A percentile compares a stretch with the other conserved stretches of the same genome.
These are phyloP conservation scores for Lamprologus tigripictilis DNA, from an alignment of 2,113 vertebrate genomes.

Conservation along the genomic window DNA sequence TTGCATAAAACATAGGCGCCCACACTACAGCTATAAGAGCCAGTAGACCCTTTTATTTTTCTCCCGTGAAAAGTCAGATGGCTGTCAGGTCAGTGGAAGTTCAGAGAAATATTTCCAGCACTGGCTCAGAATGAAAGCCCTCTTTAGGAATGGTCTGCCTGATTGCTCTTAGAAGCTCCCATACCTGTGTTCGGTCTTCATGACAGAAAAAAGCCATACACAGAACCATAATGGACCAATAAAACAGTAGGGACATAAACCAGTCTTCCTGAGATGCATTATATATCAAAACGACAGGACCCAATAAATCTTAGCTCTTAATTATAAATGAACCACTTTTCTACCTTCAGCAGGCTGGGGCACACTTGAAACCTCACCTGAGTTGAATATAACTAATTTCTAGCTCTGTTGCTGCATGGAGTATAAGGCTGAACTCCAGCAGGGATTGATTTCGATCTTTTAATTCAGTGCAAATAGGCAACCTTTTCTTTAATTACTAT, in stretches of 20 bases:
- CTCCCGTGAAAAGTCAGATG: not conserved
- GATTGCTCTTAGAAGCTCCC: not conserved
- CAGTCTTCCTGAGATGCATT: conserved; percentile 30
- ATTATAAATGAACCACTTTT: conserved; percentile 42
- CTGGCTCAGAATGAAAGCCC: not conserved
- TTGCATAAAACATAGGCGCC: not conserved
- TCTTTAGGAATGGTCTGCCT: not conserved
- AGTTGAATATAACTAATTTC: not conserved
- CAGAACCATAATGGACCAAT: conserved; percentile 20
- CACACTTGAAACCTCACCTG: conserved; percentile 4
- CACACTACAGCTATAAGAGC: not conserved
- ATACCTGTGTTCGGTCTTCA: not conserved
- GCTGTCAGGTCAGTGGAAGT: not conserved
- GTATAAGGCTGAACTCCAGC: not conserved
- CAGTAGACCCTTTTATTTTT: not conserved
- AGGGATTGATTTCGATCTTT: not conserved
- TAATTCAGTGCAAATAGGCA: not conserved
- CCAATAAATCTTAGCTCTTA: conserved; percentile 32
- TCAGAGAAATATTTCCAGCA: not conserved
- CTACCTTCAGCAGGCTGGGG: not conserved
- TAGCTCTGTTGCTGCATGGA: not conserved
- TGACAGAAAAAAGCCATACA: not conserved
- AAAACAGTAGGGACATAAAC: conserved; percentile 1
- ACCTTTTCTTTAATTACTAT: not conserved
- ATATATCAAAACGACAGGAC: conserved; percentile 24